Conservation (phyloP, 92 coral and sea anemone species). For the Palythoa heliodiscus region DNA sequence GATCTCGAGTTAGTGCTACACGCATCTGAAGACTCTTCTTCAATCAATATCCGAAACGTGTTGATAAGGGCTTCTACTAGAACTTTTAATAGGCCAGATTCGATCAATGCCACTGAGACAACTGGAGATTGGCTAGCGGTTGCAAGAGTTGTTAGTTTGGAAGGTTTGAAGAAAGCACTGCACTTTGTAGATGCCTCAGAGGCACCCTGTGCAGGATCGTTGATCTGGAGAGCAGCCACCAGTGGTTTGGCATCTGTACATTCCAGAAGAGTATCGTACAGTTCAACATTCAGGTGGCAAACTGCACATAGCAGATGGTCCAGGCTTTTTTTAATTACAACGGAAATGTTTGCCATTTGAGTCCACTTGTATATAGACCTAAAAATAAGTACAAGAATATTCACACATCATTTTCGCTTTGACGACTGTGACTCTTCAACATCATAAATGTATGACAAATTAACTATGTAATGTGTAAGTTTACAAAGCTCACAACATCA, state of each 20-base stretch:
- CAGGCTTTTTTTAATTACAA: conserved; percentile 75
- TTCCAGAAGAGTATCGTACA: conserved; percentile 72
- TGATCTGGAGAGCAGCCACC: conserved; percentile 38
- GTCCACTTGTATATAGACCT: conserved; percentile 86
- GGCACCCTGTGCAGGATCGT: conserved; percentile 40
- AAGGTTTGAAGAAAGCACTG: conserved; percentile 46
- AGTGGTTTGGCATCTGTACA: conserved; percentile 66
- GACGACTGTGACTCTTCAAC: too few relatives aligned
- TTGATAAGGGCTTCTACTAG: conserved; percentile 58
- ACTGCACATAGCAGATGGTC: conserved; percentile 84
- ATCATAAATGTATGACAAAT: too few relatives aligned
- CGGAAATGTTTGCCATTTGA: conserved; percentile 61
- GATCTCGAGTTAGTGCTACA: not conserved
- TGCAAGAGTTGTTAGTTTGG: conserved; percentile 70
- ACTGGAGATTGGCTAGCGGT: conserved; percentile 65
- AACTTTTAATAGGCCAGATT: conserved; percentile 71
- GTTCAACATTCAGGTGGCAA: conserved; percentile 69
- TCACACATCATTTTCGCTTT: too few relatives aligned
- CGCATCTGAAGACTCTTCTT: not conserved
- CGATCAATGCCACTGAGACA: conserved; percentile 64
- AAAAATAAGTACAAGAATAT: not conserved
- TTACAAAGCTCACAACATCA: too few relatives aligned
- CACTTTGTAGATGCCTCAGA: conserved; percentile 28
- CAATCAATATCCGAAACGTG: conserved; percentile 54
- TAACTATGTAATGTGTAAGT: too few relatives aligned